A percentile compares a stretch with the other conserved stretches of the same genome.
Conservation (phyloP, 2,888 invertebrate species). For the Cosmia pyralina region DNA sequence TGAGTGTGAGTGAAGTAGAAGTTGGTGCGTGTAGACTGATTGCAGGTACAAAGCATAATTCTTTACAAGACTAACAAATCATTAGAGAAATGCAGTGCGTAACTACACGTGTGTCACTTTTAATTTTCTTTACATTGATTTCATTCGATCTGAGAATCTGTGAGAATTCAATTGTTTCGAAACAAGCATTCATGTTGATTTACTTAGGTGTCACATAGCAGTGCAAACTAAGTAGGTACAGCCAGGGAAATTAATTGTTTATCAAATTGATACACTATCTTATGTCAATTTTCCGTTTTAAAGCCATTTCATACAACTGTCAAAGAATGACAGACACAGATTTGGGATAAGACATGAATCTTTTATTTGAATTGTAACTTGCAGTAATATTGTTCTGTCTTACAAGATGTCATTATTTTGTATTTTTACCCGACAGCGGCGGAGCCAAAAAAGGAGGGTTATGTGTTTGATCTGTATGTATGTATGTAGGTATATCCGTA, state of each 20-base stretch:
- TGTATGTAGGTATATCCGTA: no score
- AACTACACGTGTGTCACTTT: conserved; percentile 29
- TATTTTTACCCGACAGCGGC: no score
- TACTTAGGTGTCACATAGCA: conserved; percentile 3
- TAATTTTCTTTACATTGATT: conserved; percentile 55
- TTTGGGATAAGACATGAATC: no score
- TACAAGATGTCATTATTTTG: background rate
- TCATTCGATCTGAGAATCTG: conserved; percentile 45
- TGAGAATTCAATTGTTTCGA: conserved; percentile 44
- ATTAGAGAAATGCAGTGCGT: conserved; percentile 33
- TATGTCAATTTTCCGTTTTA: background rate
- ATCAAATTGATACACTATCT: background rate
- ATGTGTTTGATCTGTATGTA: no score
- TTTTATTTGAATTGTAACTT: background rate
- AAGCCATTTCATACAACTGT: background rate
- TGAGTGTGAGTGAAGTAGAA: no score
- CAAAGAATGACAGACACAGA: background rate
- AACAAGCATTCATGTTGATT: background rate
- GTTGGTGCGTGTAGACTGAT: no score
- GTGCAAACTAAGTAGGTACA: background rate
- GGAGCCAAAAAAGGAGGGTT: no score
- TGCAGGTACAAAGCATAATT: no score
- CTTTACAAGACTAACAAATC: conserved; percentile 22
- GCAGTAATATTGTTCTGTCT: background rate
- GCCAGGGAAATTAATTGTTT: background rate